A percentile compares a stretch with the other conserved stretches of the same genome.
These are phyloP conservation scores for Dicerorhinus sumatrensis DNA, from an alignment of 2,113 vertebrate genomes.

Conservation along the genomic window DNA sequence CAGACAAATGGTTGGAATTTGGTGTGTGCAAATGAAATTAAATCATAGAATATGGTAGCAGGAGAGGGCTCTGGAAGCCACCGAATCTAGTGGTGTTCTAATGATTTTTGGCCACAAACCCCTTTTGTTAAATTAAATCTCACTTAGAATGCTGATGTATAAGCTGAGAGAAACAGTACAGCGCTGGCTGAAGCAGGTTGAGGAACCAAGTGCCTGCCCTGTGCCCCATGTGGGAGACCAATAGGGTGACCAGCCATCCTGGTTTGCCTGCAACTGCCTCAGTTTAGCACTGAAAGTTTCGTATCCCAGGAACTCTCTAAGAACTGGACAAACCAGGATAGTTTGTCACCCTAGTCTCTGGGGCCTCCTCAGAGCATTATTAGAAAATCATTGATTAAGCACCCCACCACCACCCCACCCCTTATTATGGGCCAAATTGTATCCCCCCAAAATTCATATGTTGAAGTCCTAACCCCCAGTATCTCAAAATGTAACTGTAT, in stretches of 20 bases:
- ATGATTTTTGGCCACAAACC: neutral
- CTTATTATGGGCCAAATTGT: neutral
- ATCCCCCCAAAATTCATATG: neutral
- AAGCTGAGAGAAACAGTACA: neutral
- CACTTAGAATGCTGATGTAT: neutral
- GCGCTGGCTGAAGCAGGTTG: neutral
- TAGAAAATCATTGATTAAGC: neutral
- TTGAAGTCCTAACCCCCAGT: neutral
- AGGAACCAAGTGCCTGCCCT: neutral
- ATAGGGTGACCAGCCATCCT: neutral
- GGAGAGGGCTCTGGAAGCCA: neutral
- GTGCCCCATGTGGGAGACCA: too few relatives aligned
- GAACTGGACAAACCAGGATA: neutral
- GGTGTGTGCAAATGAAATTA: neutral
- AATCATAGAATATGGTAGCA: neutral
- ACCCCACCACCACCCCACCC: neutral
- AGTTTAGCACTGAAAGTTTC: neutral
- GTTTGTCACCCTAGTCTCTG: neutral
- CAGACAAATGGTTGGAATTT: neutral
- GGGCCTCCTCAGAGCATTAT: neutral
- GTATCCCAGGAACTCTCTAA: neutral
- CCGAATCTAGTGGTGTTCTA: neutral
- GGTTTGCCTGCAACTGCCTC: neutral
- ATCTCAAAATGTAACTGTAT: neutral
- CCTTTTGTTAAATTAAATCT: neutral